phyloP scores from a whole-genome alignment of 2,797 vertebrate species.

The Poecilia velifera region DNA sequence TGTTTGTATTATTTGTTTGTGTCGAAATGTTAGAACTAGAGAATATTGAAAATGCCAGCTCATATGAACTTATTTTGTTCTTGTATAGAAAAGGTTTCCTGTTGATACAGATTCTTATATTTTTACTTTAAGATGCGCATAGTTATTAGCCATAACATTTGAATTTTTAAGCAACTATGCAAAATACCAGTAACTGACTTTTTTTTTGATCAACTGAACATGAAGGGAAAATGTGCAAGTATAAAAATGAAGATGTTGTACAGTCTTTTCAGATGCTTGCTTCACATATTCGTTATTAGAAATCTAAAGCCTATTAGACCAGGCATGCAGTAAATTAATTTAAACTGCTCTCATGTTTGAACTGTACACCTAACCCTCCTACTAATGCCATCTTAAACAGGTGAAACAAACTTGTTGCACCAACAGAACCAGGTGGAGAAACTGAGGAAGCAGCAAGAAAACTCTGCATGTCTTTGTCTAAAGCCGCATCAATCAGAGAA shows the following conservation, averaged over 20 bases:
- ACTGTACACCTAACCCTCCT: not conserved
- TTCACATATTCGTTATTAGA: not conserved
- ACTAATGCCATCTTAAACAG: not conserved
- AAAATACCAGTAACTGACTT: conserved; percentile 30
- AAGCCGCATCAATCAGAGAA: not conserved
- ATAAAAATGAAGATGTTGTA: conserved; percentile 27
- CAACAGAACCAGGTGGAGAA: not conserved
- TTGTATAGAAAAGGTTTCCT: conserved; percentile 4
- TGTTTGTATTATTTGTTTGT: not conserved
- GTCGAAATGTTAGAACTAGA: conserved; percentile 25
- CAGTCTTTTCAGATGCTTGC: not conserved
- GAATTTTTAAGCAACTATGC: conserved; percentile 43
- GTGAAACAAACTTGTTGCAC: not conserved
- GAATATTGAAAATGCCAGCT: conserved; percentile 7
- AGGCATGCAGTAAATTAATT: conserved; percentile 7
- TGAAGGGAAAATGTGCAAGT: conserved; percentile 3
- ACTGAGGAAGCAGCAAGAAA: not conserved
- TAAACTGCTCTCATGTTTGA: not conserved
- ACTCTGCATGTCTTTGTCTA: not conserved
- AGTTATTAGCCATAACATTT: conserved; percentile 25
- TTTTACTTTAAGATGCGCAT: conserved; percentile 24
- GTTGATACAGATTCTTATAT: conserved; percentile 22
- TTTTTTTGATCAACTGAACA: conserved; percentile 22
- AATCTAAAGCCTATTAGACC: not conserved
- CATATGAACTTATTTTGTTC: conserved; percentile 25